A percentile compares a stretch with the other conserved stretches of the same genome.
These are phyloP conservation scores for Ennomos fuscantarius DNA, from an alignment of 2,888 invertebrate species.

Conservation along the genomic window DNA sequence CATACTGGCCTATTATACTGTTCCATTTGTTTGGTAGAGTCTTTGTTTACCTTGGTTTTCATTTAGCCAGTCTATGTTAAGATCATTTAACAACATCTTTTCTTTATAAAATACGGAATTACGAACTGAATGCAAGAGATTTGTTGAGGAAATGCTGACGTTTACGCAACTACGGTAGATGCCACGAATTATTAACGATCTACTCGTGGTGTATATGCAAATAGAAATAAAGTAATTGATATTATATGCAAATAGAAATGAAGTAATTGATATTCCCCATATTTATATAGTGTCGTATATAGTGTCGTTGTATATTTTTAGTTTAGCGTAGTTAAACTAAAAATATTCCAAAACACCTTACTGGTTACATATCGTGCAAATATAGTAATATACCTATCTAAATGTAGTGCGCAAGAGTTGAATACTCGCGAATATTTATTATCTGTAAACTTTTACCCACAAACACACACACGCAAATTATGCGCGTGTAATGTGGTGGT, in stretches of 20 bases:
- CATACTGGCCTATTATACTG: conserved; percentile 9
- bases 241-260: too few relatives aligned
- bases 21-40: conserved; percentile 59
- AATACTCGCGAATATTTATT: conserved; percentile 78
- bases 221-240: too few relatives aligned
- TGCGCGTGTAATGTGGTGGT: conserved; percentile 40
- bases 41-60: conserved; percentile 53
- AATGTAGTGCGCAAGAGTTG: conserved; percentile 76
- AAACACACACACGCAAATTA: conserved; percentile 42
- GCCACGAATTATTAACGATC: too few relatives aligned
- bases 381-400: conserved; percentile 23
- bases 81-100: conserved; percentile 32
- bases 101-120: conserved; percentile 17
- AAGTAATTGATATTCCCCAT: too few relatives aligned
- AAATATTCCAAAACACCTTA: conserved; percentile 3
- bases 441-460: conserved; percentile 72
- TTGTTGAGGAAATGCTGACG: too few relatives aligned
- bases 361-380: conserved; percentile 13
- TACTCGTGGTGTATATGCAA: too few relatives aligned
- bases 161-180: too few relatives aligned
- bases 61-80: conserved; percentile 44
- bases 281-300: too few relatives aligned
- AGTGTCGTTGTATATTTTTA: too few relatives aligned
- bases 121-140: too few relatives aligned
- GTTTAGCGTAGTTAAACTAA: too few relatives aligned